Conservation (phyloP, 2,113 vertebrate species). For the Megaleporinus macrocephalus region DNA sequence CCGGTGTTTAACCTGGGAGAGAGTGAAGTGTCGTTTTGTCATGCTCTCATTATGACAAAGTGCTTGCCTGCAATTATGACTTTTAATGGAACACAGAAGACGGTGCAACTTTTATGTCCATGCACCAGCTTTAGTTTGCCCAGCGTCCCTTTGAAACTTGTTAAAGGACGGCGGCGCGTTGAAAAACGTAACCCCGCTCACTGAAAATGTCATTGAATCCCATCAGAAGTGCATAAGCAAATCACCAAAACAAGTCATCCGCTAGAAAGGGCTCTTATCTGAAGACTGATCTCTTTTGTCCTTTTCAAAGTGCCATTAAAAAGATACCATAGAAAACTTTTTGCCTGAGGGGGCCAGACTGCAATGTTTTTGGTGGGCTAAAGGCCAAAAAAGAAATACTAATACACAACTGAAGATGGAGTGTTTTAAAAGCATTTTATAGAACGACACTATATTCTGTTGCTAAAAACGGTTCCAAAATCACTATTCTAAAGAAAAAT, state of each 20-base stretch:
- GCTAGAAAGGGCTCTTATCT: neutral
- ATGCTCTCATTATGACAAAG: conserved; percentile 58
- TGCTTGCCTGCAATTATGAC: conserved; percentile 53
- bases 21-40: conserved; percentile 49
- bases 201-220: neutral
- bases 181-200: neutral
- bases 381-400: no score
- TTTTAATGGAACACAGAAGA: conserved; percentile 51
- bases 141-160: neutral
- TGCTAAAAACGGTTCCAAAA: no score
- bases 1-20: conserved; percentile 65
- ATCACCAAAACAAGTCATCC: neutral
- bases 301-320: no score
- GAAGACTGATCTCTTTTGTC: no score
- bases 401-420: no score
- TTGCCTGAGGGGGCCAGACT: no score
- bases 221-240: neutral
- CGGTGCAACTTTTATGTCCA: conserved; percentile 29
- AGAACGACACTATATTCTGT: no score
- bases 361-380: no score
- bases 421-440: no score
- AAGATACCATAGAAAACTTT: no score
- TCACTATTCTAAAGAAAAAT: no score
- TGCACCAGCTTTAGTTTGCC: neutral
- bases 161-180: neutral